These are phyloP conservation scores for Hydrochoerus hydrochaeris DNA, from an alignment of 2,113 vertebrate genomes.

Conservation along the genomic window DNA sequence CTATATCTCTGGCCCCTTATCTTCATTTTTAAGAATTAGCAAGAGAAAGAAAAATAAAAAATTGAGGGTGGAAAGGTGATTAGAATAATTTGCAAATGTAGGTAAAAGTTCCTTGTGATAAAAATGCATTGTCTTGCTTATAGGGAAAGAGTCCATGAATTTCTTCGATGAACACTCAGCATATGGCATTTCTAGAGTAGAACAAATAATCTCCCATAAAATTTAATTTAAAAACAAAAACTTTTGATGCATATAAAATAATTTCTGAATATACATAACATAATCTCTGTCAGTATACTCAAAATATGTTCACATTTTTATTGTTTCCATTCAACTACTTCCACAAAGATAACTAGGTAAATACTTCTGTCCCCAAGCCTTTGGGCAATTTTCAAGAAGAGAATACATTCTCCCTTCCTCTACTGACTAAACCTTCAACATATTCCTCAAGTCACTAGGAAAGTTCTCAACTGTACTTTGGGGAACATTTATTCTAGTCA, in stretches of 20 bases:
- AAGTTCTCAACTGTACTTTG: not conserved
- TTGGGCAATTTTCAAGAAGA: not conserved
- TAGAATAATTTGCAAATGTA: slow-evolving; percentile 60
- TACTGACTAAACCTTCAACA: slow-evolving; percentile 12
- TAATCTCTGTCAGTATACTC: not conserved
- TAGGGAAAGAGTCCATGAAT: not conserved
- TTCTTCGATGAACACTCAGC: slow-evolving; percentile 48
- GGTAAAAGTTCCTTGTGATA: slow-evolving; percentile 54
- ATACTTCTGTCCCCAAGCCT: not conserved
- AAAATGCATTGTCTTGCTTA: slow-evolving; percentile 36
- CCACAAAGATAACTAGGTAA: not conserved
- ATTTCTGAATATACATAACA: not conserved
- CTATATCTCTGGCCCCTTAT: too few relatives aligned
- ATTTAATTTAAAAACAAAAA: not conserved
- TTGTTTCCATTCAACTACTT: not conserved
- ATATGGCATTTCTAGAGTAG: slow-evolving; percentile 12
- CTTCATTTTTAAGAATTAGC: slow-evolving; percentile 34
- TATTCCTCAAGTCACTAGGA: not conserved
- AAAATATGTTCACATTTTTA: not conserved
- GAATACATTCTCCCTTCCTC: not conserved
- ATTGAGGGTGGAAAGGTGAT: not conserved
- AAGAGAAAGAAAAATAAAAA: slow-evolving; percentile 53
- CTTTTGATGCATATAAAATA: slow-evolving; percentile 20
- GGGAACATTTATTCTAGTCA: not conserved
- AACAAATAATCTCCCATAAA: not conserved